Conservation (phyloP, 2,113 vertebrate species). For the Myiagra hebetior region DNA sequence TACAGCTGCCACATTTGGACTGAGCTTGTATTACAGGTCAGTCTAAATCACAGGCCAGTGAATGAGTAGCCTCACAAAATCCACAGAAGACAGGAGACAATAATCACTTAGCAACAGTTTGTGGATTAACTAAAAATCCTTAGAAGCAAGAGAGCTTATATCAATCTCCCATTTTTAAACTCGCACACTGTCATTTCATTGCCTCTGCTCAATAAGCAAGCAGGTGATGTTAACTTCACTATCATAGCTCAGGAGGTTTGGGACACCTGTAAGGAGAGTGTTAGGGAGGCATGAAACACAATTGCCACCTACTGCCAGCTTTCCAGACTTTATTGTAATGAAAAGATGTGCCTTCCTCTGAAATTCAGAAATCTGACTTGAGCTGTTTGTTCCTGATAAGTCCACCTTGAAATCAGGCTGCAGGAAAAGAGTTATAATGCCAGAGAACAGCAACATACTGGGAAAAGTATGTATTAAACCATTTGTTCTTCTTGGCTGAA, state of each 20-base stretch:
- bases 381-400: neutral
- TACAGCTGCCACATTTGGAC: neutral
- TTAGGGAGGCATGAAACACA: neutral
- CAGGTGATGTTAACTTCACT: neutral
- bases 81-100: neutral
- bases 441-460: neutral
- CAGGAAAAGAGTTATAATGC: neutral
- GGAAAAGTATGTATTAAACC: neutral
- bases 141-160: neutral
- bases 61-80: neutral
- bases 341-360: neutral
- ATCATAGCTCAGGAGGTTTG: neutral
- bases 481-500: neutral
- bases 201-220: accelerated
- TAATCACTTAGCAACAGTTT: neutral
- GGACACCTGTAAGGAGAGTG: neutral
- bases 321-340: neutral
- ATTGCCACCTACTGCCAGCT: neutral
- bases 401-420: neutral
- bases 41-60: neutral
- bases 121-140: neutral
- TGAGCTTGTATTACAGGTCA: neutral
- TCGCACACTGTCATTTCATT: neutral
- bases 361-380: neutral
- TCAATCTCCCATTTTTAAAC: neutral